A percentile compares a stretch with the other conserved stretches of the same genome.
phyloP scores from a whole-genome alignment of 2,113 vertebrate species.

The Papio anubis region DNA sequence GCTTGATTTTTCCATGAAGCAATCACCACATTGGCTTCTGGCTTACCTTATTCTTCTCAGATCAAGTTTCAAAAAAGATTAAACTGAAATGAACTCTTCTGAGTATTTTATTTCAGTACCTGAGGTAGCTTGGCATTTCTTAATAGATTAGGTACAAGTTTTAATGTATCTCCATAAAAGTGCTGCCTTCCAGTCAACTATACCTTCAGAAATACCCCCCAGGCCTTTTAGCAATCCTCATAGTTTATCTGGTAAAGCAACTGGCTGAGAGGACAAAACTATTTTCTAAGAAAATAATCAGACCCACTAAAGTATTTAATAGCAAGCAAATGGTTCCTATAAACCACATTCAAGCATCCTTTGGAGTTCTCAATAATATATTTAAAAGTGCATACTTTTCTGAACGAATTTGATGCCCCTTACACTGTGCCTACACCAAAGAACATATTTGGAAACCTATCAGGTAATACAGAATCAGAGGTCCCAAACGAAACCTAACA shows the following conservation, averaged over 20 bases:
- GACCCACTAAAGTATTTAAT: neutral
- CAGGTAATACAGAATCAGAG: neutral
- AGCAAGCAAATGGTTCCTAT: neutral
- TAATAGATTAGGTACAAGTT: conserved; percentile 43
- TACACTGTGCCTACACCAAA: neutral
- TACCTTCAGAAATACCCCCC: neutral
- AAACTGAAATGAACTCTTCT: conserved; percentile 45
- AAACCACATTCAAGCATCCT: neutral
- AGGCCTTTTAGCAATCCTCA: neutral
- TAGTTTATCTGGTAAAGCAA: conserved; percentile 19
- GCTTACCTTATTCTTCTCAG: conserved; percentile 22
- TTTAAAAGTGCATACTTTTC: neutral
- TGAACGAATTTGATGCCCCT: neutral
- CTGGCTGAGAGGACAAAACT: conserved; percentile 7
- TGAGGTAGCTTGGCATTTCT: conserved; percentile 18
- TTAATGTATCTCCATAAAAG: conserved; percentile 43
- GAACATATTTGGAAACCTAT: neutral
- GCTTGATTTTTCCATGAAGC: conserved; percentile 35
- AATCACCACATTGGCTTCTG: neutral
- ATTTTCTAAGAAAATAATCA: conserved; percentile 51
- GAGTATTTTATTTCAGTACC: conserved; percentile 29
- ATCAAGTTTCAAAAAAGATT: conserved; percentile 48
- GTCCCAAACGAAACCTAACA: neutral
- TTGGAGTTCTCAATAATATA: conserved; percentile 34
- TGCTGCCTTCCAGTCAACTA: conserved; percentile 15